These are phyloP conservation scores for Actinemys pallida DNA, from an alignment of 2,113 vertebrate genomes.

Conservation along the genomic window DNA sequence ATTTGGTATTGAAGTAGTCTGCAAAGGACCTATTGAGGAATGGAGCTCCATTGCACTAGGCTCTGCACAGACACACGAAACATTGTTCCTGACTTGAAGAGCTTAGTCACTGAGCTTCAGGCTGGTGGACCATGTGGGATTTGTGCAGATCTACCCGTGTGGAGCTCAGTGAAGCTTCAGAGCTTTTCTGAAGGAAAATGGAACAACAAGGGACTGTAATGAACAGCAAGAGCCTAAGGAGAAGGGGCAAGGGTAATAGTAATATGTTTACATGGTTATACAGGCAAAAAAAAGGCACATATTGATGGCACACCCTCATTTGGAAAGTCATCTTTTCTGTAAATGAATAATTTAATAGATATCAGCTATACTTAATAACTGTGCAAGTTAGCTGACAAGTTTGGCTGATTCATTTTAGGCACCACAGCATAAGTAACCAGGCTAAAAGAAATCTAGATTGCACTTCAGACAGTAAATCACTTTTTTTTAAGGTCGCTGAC, in stretches of 20 bases:
- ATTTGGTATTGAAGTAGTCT: neutral
- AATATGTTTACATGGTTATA: fast-evolving
- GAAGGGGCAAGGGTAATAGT: neutral
- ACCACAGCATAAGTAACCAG: too few relatives aligned
- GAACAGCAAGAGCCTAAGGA: fast-evolving
- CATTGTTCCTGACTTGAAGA: too few relatives aligned
- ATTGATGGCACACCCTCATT: neutral
- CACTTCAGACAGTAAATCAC: too few relatives aligned
- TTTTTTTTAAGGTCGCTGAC: too few relatives aligned
- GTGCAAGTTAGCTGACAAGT: neutral
- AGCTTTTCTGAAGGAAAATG: neutral
- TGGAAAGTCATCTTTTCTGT: conserved; percentile 5
- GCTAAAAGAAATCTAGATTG: too few relatives aligned
- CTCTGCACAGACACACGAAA: neutral
- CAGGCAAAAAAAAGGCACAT: neutral
- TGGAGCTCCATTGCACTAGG: neutral
- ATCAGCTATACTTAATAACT: conserved; percentile 12
- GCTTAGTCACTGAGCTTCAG: too few relatives aligned
- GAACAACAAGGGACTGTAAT: neutral
- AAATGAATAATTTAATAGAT: neutral
- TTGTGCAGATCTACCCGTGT: fast-evolving
- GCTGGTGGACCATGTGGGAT: fast-evolving
- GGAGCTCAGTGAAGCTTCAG: fast-evolving
- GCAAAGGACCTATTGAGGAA: neutral
- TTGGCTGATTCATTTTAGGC: conserved; percentile 41